phyloP scores from a whole-genome alignment of 2,797 vertebrate species.

The Galaxias olidus region DNA sequence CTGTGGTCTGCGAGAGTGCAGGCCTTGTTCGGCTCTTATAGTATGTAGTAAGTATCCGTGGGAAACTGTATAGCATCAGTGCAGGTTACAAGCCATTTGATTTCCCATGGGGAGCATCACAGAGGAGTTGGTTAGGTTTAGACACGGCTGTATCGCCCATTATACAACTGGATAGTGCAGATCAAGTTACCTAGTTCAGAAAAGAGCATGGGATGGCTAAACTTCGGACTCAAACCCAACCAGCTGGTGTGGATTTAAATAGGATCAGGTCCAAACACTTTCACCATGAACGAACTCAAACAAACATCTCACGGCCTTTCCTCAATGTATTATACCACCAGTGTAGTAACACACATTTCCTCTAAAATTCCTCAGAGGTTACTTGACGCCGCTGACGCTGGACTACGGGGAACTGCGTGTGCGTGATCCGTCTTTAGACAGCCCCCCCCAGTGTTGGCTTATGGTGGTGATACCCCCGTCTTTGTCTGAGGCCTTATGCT shows the following conservation, averaged over 20 bases:
- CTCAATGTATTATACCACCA: background rate
- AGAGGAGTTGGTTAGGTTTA: constrained; percentile 54
- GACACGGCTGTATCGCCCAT: constrained; percentile 22
- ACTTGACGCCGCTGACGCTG: constrained; percentile 5
- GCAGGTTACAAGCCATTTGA: constrained; percentile 54
- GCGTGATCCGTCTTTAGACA: constrained; percentile 15
- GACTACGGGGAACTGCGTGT: background rate
- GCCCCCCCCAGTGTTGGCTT: constrained; percentile 22
- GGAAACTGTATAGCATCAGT: constrained; percentile 67
- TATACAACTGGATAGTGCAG: constrained; percentile 26
- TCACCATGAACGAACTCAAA: background rate
- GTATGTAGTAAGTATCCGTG: constrained; percentile 47
- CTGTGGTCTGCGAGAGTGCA: constrained; percentile 32
- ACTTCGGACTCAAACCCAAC: constrained; percentile 2
- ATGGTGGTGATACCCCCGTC: constrained; percentile 11
- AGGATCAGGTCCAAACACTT: background rate
- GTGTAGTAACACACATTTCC: background rate
- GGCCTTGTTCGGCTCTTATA: constrained; percentile 33
- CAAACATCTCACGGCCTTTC: background rate
- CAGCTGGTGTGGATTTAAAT: background rate
- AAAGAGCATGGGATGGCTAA: constrained; percentile 26
- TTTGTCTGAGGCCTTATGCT: background rate
- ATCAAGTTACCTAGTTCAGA: constrained; percentile 53
- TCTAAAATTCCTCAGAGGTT: background rate
- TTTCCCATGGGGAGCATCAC: constrained; percentile 63